Evolutionary conservation across 2,113 vertebrate genomes (phyloP).

Genomic region (Rhinolophus sinicus): DNA sequence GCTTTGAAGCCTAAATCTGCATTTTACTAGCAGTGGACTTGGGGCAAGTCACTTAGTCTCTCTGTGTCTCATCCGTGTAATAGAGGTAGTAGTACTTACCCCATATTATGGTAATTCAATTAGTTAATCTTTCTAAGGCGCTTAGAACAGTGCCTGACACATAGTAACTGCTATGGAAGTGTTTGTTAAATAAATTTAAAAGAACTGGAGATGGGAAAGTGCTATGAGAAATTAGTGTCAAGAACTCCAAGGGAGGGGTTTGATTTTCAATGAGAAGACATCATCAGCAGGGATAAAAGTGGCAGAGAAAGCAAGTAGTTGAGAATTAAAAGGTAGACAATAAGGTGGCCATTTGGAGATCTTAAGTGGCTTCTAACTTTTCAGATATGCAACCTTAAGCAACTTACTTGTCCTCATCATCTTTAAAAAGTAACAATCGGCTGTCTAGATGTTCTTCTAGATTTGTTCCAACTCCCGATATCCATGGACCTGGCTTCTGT

Average conservation of each 20-base stretch:
- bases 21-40: neutral
- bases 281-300: neutral
- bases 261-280: neutral
- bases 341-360: neutral
- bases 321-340: neutral
- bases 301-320: neutral
- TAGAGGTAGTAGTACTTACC: neutral
- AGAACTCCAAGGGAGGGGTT: neutral
- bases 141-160: neutral
- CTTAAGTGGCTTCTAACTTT: neutral
- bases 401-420: neutral
- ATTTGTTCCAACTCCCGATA: neutral
- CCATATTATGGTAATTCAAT: neutral
- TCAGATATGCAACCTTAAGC: neutral
- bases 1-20: neutral
- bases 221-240: neutral
- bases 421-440: neutral
- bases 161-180: neutral
- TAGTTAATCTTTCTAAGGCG: neutral
- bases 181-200: neutral
- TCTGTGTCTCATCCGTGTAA: neutral
- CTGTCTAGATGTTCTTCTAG: neutral
- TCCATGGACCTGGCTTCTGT: neutral
- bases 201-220: neutral
- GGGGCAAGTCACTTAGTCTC: neutral